Percentiles rank a stretch among this genome's conserved stretches.
phyloP scores from a whole-genome alignment of 2,113 vertebrate species.

The Bubo scandiacus region DNA sequence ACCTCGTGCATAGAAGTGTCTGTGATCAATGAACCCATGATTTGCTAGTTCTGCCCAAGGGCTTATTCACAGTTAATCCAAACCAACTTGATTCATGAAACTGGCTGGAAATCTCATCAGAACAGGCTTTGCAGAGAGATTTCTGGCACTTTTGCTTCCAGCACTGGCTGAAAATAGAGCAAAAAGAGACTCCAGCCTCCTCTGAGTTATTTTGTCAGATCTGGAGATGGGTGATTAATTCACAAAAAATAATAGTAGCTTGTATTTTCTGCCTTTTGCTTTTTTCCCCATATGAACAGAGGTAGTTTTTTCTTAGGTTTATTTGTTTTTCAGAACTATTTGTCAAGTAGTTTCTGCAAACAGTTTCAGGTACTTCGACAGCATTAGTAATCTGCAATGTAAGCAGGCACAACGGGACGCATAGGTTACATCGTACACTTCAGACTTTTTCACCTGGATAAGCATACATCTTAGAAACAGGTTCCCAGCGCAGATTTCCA shows the following conservation, averaged over 20 bases:
- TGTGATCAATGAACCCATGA: slow-evolving; percentile 15
- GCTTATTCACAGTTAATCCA: slow-evolving; percentile 29
- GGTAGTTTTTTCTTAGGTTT: not conserved
- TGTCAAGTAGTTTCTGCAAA: not conserved
- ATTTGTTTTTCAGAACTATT: not conserved
- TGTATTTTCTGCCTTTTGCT: not conserved
- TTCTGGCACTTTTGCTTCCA: slow-evolving; percentile 23
- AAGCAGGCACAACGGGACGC: not conserved
- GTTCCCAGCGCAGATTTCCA: not conserved
- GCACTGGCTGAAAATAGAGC: not conserved
- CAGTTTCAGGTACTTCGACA: not conserved
- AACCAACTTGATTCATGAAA: slow-evolving; percentile 28
- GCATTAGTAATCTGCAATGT: not conserved
- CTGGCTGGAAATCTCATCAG: slow-evolving; percentile 40
- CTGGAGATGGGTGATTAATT: not conserved
- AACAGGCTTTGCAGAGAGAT: slow-evolving; percentile 10
- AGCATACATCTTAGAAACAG: not conserved
- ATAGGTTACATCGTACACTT: fast-evolving
- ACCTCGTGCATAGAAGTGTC: not conserved
- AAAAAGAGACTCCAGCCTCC: not conserved
- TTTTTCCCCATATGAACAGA: not conserved
- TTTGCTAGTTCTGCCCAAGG: not conserved
- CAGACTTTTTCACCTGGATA: not conserved
- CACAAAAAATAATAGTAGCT: not conserved
- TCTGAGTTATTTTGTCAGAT: not conserved